These are phyloP conservation scores for Invenusta paracnida DNA, from an alignment of 2,888 invertebrate genomes.

Conservation along the genomic window DNA sequence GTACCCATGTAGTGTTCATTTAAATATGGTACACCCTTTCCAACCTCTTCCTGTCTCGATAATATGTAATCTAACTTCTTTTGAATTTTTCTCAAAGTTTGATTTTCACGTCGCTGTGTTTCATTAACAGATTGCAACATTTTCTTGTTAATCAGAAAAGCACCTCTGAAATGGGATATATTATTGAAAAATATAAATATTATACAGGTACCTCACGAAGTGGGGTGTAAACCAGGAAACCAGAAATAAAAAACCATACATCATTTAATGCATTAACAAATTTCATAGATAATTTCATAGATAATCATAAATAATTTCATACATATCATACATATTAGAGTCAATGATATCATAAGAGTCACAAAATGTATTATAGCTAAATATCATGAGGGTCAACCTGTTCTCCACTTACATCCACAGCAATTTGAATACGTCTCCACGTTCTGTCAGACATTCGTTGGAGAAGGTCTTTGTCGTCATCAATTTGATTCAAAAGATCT, in stretches of 20 bases:
- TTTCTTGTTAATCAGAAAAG: too few species aligned
- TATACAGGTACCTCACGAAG: not conserved
- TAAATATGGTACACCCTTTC: too few species aligned
- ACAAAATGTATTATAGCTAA: not conserved
- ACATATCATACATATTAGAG: not conserved
- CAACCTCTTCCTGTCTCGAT: too few species aligned
- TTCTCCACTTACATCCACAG: not conserved
- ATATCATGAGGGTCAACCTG: not conserved
- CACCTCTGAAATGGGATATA: too few species aligned
- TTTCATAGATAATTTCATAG: not conserved
- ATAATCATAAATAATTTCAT: not conserved
- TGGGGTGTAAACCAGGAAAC: not conserved
- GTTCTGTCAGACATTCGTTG: not conserved
- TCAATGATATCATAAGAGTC: not conserved
- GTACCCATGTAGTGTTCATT: too few species aligned
- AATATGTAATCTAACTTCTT: too few species aligned
- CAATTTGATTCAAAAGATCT: too few species aligned
- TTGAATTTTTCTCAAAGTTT: too few species aligned
- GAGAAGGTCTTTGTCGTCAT: not conserved
- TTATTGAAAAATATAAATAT: too few species aligned
- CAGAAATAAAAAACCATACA: not conserved
- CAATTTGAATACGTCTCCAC: not conserved
- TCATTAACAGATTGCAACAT: too few species aligned
- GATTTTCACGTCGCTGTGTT: too few species aligned
- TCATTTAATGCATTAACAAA: not conserved